Base-by-base conservation (phyloP, 1,140 invertebrate species). In the Dryas iulia region DNA sequence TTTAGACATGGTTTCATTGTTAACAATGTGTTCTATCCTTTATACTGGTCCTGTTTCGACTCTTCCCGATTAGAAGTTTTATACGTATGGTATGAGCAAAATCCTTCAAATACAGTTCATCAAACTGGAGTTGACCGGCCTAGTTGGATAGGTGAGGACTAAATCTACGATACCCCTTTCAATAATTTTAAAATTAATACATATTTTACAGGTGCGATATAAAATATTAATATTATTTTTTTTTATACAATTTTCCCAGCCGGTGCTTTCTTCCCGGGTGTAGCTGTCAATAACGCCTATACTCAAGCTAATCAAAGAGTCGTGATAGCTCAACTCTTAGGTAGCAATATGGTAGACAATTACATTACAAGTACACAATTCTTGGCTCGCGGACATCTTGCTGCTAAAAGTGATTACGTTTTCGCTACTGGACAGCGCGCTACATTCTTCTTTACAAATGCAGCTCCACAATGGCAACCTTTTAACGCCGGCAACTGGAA, bases 401-500 rank as follows among this genome's bases (percentile, higher is more conserved):
- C 93, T 0, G 95, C 95, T 25, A 95, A 95, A 77, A 93, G 92
- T 28, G 95, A 96, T 77, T 94, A 93, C 54, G 87, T 95, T 2
- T 95, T 93, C 68, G 94, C 92, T 0, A 83, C 92, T 12, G 93
- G 94, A 58, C 94, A 96, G 77, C 91, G 93, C 1, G 89, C 94
- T 18, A 94, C 94, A 3, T 95, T 94, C 83, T 93, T 93, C 73
- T 95, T 94, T 78, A 92, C 94, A 10, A 96, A 95, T 77, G 92
- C 89, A 3, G 94, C 93, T 3, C 94, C 94, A 1, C 94, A 94
- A 64, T 95, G 95, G 95, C 94, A 95, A 66, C 92, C 89, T 4
- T 94, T 95, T 69, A 95, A 95, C 71, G 93, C 90, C 54, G 94
- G 93, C 33, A 95, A 95, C 82, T 95, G 95, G 94, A 91, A 92